These are phyloP conservation scores for Monochamus saltuarius DNA, from an alignment of 1,140 invertebrate genomes.

Conservation along the genomic window DNA sequence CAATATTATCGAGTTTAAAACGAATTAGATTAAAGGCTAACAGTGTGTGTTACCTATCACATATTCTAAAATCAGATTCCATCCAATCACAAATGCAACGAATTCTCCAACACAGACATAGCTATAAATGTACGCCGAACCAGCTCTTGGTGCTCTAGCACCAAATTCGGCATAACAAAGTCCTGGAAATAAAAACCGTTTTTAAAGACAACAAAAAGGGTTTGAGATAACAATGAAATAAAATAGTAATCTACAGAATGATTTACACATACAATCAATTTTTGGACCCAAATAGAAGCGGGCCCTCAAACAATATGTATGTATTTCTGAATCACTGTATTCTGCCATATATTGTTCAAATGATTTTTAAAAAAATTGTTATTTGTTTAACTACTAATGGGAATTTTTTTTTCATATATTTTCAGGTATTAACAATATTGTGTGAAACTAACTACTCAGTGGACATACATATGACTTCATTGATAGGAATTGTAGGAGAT, in stretches of 20 bases:
- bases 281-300: no score
- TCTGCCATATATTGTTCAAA: no score
- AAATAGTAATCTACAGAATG: not conserved
- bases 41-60: constrained; percentile 70
- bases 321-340: no score
- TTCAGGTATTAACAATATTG: no score
- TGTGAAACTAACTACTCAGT: no score
- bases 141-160: constrained; percentile 78
- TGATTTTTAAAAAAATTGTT: no score
- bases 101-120: constrained; percentile 83
- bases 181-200: constrained; percentile 57
- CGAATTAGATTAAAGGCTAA: not conserved
- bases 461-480: no score
- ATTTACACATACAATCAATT: no score
- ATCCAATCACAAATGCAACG: constrained; percentile 78
- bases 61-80: constrained; percentile 91
- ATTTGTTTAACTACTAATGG: no score
- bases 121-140: constrained; percentile 86
- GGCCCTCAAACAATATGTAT: no score
- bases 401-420: no score
- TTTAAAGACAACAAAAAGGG: not conserved
- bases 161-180: constrained; percentile 89
- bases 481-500: no score
- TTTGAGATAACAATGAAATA: not conserved
- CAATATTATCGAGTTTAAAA: constrained; percentile 48